Evolutionary conservation across 2,797 vertebrate genomes (phyloP).

Genomic region (Rhinella marina): DNA sequence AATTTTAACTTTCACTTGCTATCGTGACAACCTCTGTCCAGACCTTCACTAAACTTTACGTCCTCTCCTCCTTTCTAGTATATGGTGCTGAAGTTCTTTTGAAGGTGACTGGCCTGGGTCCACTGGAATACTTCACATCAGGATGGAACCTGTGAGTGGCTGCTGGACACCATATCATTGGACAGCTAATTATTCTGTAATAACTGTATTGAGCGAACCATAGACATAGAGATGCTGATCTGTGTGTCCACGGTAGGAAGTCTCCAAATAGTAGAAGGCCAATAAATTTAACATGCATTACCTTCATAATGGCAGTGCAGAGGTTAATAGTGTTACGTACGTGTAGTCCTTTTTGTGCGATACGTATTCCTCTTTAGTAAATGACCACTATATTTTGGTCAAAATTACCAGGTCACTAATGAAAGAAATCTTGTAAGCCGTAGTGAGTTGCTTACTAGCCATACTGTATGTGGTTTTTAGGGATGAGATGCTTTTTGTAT

Average conservation of each 20-base stretch:
- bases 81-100: conserved; percentile 93
- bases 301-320: no score
- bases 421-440: background rate
- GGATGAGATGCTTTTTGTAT: background rate
- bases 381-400: background rate
- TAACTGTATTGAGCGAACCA: background rate
- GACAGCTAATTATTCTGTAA: background rate
- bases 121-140: conserved; percentile 91
- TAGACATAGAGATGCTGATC: background rate
- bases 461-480: background rate
- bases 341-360: background rate
- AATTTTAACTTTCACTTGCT: background rate
- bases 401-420: background rate
- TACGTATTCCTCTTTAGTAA: background rate
- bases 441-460: background rate
- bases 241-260: no score
- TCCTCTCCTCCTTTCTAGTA: conserved; percentile 74
- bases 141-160: conserved; percentile 96
- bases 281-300: no score
- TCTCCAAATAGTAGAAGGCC: no score
- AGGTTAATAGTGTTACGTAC: no score
- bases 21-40: background rate
- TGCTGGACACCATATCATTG: no score
- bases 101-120: conserved; percentile 92
- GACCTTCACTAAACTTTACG: background rate